phyloP scores from a whole-genome alignment of 2,888 invertebrate species.

The Xestia ashworthii region DNA sequence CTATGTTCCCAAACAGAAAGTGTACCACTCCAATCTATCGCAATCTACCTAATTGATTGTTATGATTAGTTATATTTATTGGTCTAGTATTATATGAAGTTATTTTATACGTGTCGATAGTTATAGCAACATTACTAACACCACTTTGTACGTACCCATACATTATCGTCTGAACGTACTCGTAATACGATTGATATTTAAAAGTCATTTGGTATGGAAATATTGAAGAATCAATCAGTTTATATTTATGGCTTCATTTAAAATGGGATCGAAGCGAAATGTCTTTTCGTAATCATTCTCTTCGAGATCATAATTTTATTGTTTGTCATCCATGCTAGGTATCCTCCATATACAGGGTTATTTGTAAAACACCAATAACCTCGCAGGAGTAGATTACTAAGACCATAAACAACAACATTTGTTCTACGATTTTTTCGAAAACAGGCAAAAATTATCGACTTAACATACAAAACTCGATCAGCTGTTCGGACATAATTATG shows the following conservation, averaged over 20 bases:
- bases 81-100: slow-evolving; percentile 69
- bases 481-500: too few relatives aligned
- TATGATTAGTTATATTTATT: slow-evolving; percentile 82
- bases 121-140: slow-evolving; percentile 56
- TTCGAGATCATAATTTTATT: not conserved
- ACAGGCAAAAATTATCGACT: too few relatives aligned
- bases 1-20: slow-evolving; percentile 73
- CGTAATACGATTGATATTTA: slow-evolving; percentile 53
- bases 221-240: slow-evolving; percentile 43
- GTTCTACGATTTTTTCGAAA: too few relatives aligned
- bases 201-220: slow-evolving; percentile 48
- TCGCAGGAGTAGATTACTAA: too few relatives aligned
- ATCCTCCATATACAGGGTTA: too few relatives aligned
- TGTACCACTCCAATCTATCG: slow-evolving; percentile 78
- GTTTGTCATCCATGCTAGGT: not conserved
- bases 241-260: slow-evolving; percentile 59
- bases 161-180: slow-evolving; percentile 52
- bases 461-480: too few relatives aligned
- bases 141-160: slow-evolving; percentile 51
- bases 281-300: slow-evolving; percentile 11
- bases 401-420: too few relatives aligned
- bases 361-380: too few relatives aligned
- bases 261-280: slow-evolving; percentile 26
- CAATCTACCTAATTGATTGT: slow-evolving; percentile 85
- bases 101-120: slow-evolving; percentile 51